These are phyloP conservation scores for Coremacera marginata DNA, from an alignment of 2,888 invertebrate genomes.

Conservation along the genomic window DNA sequence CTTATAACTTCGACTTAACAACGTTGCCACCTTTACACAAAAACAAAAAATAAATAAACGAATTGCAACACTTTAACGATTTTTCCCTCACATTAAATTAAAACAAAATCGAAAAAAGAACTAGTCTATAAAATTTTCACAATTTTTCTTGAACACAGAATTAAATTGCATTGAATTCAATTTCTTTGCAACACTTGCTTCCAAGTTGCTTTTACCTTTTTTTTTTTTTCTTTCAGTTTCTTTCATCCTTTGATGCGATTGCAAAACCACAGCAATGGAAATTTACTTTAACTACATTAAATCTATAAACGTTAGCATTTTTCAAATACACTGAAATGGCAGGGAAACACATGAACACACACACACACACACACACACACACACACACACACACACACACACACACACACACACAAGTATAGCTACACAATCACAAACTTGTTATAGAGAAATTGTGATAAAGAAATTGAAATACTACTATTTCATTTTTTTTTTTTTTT, in stretches of 20 bases:
- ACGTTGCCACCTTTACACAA: not conserved
- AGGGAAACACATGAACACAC: slow-evolving; percentile 9
- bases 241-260: slow-evolving; percentile 8
- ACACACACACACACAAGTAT: not conserved
- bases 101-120: no score
- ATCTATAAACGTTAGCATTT: slow-evolving; percentile 43
- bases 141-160: slow-evolving; percentile 2
- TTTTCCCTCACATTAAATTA: no score
- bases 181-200: slow-evolving; percentile 15
- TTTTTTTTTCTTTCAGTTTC: not conserved
- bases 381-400: slow-evolving; percentile 2
- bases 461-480: slow-evolving; percentile 14
- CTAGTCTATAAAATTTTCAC: no score
- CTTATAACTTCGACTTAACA: not conserved
- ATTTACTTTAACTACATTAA: slow-evolving; percentile 36
- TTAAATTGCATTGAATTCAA: slow-evolving; percentile 25
- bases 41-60: no score
- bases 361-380: not conserved
- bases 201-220: not conserved
- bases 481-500: slow-evolving; percentile 6
- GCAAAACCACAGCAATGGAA: slow-evolving; percentile 29
- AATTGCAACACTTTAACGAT: no score
- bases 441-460: not conserved
- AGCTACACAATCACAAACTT: no score
- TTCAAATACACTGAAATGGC: slow-evolving; percentile 47